These are phyloP conservation scores for Eupithecia subumbrata DNA, from an alignment of 2,888 invertebrate genomes.

Conservation along the genomic window DNA sequence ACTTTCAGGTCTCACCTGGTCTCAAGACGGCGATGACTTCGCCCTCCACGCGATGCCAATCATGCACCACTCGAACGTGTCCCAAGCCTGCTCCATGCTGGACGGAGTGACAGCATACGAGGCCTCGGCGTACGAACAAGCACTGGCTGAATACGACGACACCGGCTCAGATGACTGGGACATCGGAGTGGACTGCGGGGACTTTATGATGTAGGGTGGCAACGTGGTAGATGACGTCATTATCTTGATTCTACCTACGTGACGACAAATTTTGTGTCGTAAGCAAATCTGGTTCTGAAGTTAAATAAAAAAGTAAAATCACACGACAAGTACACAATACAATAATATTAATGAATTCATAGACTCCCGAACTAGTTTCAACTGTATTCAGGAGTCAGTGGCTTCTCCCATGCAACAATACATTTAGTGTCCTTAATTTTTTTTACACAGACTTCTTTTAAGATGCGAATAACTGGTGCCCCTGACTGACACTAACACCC, in stretches of 20 bases:
- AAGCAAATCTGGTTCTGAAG: not conserved
- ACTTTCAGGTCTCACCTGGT: constrained; percentile 85
- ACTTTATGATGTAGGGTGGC: constrained; percentile 86
- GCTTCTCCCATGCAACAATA: too few relatives aligned
- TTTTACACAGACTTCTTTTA: not conserved
- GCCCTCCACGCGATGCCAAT: constrained; percentile 86
- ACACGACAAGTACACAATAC: too few relatives aligned
- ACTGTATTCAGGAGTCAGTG: too few relatives aligned
- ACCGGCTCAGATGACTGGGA: constrained; percentile 86
- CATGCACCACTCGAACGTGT: constrained; percentile 86
- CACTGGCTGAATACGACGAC: constrained; percentile 85
- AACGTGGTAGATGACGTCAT: constrained; percentile 7
- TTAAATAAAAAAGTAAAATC: too few relatives aligned
- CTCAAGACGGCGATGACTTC: constrained; percentile 87
- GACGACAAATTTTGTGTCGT: not conserved
- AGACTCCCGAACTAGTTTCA: too few relatives aligned
- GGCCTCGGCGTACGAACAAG: constrained; percentile 84
- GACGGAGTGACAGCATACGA: constrained; percentile 85
- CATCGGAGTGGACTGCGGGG: constrained; percentile 88
- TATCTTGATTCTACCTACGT: not conserved
- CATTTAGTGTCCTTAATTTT: too few relatives aligned
- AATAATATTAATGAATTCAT: too few relatives aligned
- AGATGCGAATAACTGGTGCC: not conserved
- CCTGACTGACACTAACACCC: not conserved
- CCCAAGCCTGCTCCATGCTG: constrained; percentile 83